Percentiles rank a stretch among this genome's conserved stretches.
phyloP scores from a whole-genome alignment of 2,888 invertebrate genomes.

The Dexiosoma caninum region DNA sequence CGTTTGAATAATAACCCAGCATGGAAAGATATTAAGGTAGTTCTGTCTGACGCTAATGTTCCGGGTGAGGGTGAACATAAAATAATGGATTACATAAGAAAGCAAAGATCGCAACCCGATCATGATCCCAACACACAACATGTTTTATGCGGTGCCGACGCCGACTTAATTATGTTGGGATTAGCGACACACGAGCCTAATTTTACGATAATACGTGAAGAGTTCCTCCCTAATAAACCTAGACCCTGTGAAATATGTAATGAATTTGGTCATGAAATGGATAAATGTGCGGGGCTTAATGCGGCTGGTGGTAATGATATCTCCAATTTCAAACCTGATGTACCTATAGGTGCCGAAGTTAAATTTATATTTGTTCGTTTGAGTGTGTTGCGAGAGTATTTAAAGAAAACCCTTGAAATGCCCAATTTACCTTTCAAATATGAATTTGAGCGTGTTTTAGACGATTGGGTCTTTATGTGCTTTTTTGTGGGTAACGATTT shows the following conservation, averaged over 20 bases:
- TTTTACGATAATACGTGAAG: conserved; percentile 98
- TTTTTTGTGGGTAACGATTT: conserved; percentile 99
- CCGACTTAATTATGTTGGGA: conserved; percentile 98
- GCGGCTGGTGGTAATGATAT: conserved; percentile 79
- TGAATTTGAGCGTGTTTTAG: conserved; percentile 95
- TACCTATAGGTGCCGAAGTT: conserved; percentile 85
- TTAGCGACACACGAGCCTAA: conserved; percentile 99
- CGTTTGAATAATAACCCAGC: conserved; percentile 93
- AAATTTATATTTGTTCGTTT: conserved; percentile 96
- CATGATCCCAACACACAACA: conserved; percentile 99
- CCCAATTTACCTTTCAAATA: conserved; percentile 94
- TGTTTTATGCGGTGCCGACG: conserved; percentile 98
- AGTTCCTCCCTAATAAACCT: conserved; percentile 98
- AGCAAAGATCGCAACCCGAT: conserved; percentile 94
- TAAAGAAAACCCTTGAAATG: conserved; percentile 93
- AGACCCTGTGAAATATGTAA: conserved; percentile 97
- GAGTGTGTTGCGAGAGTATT: conserved; percentile 94
- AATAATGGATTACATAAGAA: conserved; percentile 99
- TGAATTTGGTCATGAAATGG: conserved; percentile 93
- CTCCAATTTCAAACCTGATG: conserved; percentile 78
- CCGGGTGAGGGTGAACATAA: conserved; percentile 99
- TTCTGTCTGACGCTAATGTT: conserved; percentile 99
- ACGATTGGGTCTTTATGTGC: conserved; percentile 99
- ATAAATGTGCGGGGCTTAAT: conserved; percentile 90
- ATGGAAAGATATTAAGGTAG: conserved; percentile 95